Percentiles rank a stretch among this genome's conserved stretches.
These are phyloP conservation scores for Enhydra lutris DNA, from an alignment of 2,113 vertebrate genomes.

Conservation along the genomic window DNA sequence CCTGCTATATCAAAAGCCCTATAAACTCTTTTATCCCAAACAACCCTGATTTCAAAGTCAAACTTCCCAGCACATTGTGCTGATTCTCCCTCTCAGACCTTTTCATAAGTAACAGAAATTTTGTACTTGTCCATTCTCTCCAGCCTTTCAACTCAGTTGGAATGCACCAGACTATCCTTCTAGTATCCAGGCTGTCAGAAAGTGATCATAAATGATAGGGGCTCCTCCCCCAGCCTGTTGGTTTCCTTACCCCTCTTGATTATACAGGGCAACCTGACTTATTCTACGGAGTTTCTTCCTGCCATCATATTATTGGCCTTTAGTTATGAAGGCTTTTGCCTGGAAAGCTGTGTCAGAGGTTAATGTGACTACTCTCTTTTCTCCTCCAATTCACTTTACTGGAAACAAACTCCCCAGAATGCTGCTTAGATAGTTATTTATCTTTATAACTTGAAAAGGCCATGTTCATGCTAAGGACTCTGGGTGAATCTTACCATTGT, in stretches of 20 bases:
- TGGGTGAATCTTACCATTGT: conserved; percentile 48
- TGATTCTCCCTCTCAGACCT: conserved; percentile 16
- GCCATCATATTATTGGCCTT: not conserved
- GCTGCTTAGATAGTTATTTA: conserved; percentile 52
- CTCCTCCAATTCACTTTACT: conserved; percentile 60
- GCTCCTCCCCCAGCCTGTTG: not conserved
- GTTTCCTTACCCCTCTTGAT: conserved; percentile 3
- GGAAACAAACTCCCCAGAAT: conserved; percentile 61
- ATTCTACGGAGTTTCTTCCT: not conserved
- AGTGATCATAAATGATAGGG: not conserved
- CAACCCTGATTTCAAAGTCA: conserved; percentile 5
- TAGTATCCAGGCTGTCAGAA: not conserved
- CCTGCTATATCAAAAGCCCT: not conserved
- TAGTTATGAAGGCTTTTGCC: conserved; percentile 35
- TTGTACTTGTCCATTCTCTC: not conserved
- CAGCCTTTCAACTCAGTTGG: not conserved
- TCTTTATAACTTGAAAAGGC: conserved; percentile 35
- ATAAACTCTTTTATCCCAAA: conserved; percentile 11
- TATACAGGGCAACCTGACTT: not conserved
- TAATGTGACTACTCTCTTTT: conserved; percentile 55
- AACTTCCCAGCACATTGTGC: not conserved
- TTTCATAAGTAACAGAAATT: conserved; percentile 39
- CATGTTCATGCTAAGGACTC: not conserved
- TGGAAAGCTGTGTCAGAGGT: conserved; percentile 36
- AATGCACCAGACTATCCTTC: not conserved